Percentiles rank a stretch among this genome's conserved stretches.
Evolutionary conservation across 2,113 vertebrate genomes (phyloP).

Genomic region (Chloropsis cyanopogon): DNA sequence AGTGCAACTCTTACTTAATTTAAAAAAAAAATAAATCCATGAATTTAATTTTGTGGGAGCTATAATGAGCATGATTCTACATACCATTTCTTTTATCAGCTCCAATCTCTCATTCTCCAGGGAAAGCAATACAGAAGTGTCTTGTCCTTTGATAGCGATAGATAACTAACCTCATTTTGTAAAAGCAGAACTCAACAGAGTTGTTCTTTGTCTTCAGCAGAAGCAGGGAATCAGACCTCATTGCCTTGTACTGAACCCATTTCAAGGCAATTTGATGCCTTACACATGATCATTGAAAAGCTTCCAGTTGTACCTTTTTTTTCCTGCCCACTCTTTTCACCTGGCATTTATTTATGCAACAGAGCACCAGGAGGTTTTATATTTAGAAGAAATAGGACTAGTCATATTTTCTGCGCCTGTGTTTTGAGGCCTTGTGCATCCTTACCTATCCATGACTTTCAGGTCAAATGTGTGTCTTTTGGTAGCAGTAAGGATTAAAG

Average conservation of each 20-base stretch:
- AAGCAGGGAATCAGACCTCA: constrained; percentile 29
- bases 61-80: constrained; percentile 14
- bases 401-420: background rate
- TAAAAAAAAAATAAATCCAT: background rate
- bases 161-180: constrained; percentile 56
- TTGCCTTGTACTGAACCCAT: background rate
- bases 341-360: background rate
- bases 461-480: background rate
- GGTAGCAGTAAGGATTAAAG: background rate
- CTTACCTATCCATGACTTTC: background rate
- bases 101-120: background rate
- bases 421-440: background rate
- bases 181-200: constrained; percentile 36
- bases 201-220: constrained; percentile 43
- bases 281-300: background rate
- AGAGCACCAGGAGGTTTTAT: background rate
- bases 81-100: constrained; percentile 18
- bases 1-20: background rate
- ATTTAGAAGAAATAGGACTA: background rate
- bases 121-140: constrained; percentile 38
- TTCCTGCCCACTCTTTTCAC: background rate
- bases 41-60: background rate
- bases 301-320: background rate
- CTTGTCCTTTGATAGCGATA: constrained; percentile 39
- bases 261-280: background rate